Conservation (phyloP, 2,113 vertebrate species). For the Grammomys dolichurus region DNA sequence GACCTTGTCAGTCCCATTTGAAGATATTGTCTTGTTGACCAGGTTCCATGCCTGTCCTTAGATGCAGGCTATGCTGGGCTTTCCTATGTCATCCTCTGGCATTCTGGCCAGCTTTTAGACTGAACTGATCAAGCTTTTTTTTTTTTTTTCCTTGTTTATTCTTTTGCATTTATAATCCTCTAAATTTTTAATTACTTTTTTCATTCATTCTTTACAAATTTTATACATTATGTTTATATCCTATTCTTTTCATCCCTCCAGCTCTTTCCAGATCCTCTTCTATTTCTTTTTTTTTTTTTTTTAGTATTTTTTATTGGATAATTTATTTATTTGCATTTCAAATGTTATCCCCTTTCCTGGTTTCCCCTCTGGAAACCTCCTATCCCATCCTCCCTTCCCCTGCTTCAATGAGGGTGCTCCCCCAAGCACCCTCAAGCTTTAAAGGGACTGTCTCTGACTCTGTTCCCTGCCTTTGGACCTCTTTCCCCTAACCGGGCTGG, state of each 20-base stretch:
- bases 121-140: background rate
- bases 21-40: background rate
- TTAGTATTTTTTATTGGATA: too few relatives aligned
- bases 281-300: background rate
- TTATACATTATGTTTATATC: background rate
- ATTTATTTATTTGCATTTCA: too few relatives aligned
- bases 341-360: too few relatives aligned
- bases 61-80: background rate
- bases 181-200: background rate
- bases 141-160: background rate
- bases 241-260: background rate
- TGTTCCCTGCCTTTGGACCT: too few relatives aligned
- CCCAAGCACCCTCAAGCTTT: too few relatives aligned
- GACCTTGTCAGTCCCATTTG: background rate
- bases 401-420: too few relatives aligned
- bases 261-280: background rate
- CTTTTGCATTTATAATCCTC: background rate
- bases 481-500: too few relatives aligned
- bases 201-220: background rate
- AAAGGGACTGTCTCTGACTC: too few relatives aligned
- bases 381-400: too few relatives aligned
- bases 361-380: too few relatives aligned
- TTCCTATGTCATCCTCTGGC: background rate
- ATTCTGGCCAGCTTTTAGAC: background rate
- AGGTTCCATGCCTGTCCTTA: rapidly evolving